phyloP scores from a whole-genome alignment of 2,797 vertebrate genomes.

The Cryptoprocta ferox region DNA sequence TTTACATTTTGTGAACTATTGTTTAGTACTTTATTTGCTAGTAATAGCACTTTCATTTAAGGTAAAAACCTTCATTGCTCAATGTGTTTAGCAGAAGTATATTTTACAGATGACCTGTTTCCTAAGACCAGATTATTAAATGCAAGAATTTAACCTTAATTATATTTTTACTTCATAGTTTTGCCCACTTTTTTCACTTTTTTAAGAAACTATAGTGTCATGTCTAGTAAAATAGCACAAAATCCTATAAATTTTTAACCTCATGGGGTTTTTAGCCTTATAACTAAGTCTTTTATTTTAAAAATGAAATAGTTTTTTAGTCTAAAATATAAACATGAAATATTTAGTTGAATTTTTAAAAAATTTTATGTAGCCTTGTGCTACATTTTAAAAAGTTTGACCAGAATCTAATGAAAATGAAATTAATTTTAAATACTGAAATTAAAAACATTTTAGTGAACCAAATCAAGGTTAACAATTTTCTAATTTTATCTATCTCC shows the following conservation, averaged over 20 bases:
- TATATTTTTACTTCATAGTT: slow-evolving; percentile 31
- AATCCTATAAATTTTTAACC: slow-evolving; percentile 31
- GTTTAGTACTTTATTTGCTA: slow-evolving; percentile 53
- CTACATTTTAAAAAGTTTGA: slow-evolving; percentile 19
- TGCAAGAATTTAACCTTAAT: slow-evolving; percentile 17
- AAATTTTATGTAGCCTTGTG: background rate
- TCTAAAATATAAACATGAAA: slow-evolving; percentile 10
- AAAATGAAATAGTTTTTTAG: slow-evolving; percentile 21
- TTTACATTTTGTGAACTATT: slow-evolving; percentile 43
- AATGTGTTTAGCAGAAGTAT: slow-evolving; percentile 53
- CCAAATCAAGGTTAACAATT: background rate
- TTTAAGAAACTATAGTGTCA: slow-evolving; percentile 21
- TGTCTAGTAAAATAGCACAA: slow-evolving; percentile 5
- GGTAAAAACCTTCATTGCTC: background rate
- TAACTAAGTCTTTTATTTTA: slow-evolving; percentile 18
- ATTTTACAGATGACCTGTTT: slow-evolving; percentile 18
- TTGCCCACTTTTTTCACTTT: background rate
- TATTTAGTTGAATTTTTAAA: slow-evolving; percentile 5
- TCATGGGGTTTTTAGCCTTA: background rate
- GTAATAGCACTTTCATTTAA: slow-evolving; percentile 48
- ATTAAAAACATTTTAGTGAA: slow-evolving; percentile 35
- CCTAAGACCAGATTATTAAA: slow-evolving; percentile 6
- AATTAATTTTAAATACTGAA: slow-evolving; percentile 37
- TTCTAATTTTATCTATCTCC: slow-evolving; percentile 33
- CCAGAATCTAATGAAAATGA: slow-evolving; percentile 22